These are phyloP conservation scores for Harpagifer antarcticus DNA, from an alignment of 2,797 vertebrate genomes.

Conservation along the genomic window DNA sequence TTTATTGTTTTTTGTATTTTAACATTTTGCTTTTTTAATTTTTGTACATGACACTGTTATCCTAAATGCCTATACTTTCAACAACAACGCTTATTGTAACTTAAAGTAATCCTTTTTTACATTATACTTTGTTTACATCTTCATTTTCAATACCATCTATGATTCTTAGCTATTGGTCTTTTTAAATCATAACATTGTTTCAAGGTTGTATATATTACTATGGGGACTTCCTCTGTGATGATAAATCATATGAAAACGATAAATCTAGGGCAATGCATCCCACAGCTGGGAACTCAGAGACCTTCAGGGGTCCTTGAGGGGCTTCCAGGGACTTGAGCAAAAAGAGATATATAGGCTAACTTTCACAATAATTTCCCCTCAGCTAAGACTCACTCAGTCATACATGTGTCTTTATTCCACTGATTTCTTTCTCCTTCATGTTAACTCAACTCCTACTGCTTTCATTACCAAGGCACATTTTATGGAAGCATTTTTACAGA, in stretches of 20 bases:
- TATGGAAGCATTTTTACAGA: constrained; percentile 1
- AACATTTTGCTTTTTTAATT: not conserved
- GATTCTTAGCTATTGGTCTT: not conserved
- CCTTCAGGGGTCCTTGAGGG: constrained; percentile 61
- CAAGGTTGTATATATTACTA: not conserved
- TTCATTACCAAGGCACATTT: not conserved
- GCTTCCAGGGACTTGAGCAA: constrained; percentile 43
- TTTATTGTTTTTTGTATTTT: not conserved
- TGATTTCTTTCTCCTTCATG: constrained; percentile 12
- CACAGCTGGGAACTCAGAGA: constrained; percentile 51
- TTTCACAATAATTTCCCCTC: constrained; percentile 25
- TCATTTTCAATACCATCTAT: not conserved
- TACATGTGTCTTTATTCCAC: not conserved
- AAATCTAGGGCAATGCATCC: constrained; percentile 58
- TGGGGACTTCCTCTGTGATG: constrained; percentile 9
- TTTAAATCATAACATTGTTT: not conserved
- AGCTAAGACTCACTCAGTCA: constrained; percentile 2
- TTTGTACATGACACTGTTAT: not conserved
- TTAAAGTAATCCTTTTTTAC: not conserved
- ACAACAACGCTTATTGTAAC: not conserved
- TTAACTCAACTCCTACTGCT: not conserved
- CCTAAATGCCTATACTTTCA: not conserved
- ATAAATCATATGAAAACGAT: constrained; percentile 39
- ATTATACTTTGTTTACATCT: not conserved
- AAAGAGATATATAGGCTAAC: constrained; percentile 56